Base-by-base conservation (phyloP, 2,888 invertebrate species). In the Cabera pusaria region DNA sequence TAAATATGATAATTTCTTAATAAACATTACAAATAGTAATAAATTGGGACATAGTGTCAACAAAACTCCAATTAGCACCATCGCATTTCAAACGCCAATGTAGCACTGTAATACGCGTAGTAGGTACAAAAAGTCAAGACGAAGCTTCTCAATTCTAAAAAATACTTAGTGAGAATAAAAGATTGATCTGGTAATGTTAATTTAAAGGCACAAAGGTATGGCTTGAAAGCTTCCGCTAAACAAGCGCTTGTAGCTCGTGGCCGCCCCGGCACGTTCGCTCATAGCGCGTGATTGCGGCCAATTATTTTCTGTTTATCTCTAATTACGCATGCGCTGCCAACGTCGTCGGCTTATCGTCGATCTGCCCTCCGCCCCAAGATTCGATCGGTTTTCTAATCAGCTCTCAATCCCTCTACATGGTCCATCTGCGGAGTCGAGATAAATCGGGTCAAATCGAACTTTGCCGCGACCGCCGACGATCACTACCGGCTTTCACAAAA, bases 251-350 rank as follows among this genome's bases (percentile, higher is more conserved):
- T 6, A 50, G 44, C 45, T 45, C 47, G 57, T 45, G 52, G 49
- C 56, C 56, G 52, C 72, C 65, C 29, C 56, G 59, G 76, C 78
- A 77, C 79, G 82, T 78, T 75, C 71, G 66, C 69, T 65, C 59
- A 72, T 72, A 71, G 76, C 79, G 72, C 83, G 79, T 83, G 84
- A 86, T 86, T 82, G 81, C 68, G 75, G 84, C 88, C 88, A 88
- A 88, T 88, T 88, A 88, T 86, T 86, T 88, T 86, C 82, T 84
- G 86, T 86, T 86, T 86, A 86, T 86, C 86, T 86, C 87, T 88
- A 87, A 88, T 88, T 88, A 87, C 84, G 84, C 81, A 86, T 85
- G 75, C 86, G 77, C 83, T 79, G 85, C 84, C 78, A 76, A 81
- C 84, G 81, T 81, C 70, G 73, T 54, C 64, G 64, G 65, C 71